These are phyloP conservation scores for Pelagia noctiluca DNA, from an alignment of 30 jellyfish, hydroid and myxozoan genomes.

Conservation along the genomic window DNA sequence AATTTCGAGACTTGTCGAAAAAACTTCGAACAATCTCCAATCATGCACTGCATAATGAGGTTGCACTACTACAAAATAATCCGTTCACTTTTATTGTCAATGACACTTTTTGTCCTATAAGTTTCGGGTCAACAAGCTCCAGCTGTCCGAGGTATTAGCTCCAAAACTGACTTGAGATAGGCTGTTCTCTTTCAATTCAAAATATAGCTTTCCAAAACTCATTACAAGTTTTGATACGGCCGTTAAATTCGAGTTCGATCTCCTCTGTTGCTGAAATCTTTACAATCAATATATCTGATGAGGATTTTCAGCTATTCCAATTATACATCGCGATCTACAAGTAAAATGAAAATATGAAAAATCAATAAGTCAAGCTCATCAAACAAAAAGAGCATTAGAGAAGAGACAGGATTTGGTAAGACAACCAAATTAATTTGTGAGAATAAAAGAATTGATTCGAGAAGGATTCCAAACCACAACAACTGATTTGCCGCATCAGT, in stretches of 20 bases:
- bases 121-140: slow-evolving; percentile 23
- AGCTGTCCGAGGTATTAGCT: slow-evolving; percentile 40
- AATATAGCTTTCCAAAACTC: background rate
- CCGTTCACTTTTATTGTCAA: slow-evolving; percentile 52
- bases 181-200: slow-evolving; percentile 32
- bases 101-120: slow-evolving; percentile 41
- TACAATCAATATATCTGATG: no score
- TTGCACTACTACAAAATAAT: slow-evolving; percentile 32
- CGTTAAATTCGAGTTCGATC: slow-evolving; percentile 16
- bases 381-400: no score
- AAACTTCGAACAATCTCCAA: slow-evolving; percentile 23
- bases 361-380: no score
- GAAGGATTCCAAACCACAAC: no score
- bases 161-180: slow-evolving; percentile 34
- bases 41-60: slow-evolving; percentile 72
- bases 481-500: no score
- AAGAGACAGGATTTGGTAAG: no score
- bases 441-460: no score
- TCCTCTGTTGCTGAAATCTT: slow-evolving; percentile 25
- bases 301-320: slow-evolving; percentile 32
- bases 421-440: no score
- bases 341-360: no score
- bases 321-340: slow-evolving; percentile 54
- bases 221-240: background rate
- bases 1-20: slow-evolving; percentile 46